These are phyloP conservation scores for Melanotaenia trifasciata DNA, from an alignment of 2,797 vertebrate genomes.

Conservation along the genomic window DNA sequence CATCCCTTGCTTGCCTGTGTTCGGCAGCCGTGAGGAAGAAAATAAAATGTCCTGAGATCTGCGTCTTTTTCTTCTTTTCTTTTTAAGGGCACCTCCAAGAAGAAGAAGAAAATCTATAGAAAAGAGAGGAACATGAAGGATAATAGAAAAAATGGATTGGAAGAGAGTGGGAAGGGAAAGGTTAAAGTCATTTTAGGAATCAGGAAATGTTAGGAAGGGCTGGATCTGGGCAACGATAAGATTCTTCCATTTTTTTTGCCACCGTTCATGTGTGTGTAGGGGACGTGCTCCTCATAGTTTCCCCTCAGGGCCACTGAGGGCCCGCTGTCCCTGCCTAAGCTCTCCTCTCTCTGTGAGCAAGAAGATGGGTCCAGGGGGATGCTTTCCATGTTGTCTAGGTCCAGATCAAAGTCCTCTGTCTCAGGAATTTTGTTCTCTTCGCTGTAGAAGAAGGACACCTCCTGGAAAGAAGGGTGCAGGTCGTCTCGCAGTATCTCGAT, in stretches of 20 bases:
- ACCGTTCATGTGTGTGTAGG: constrained; percentile 99
- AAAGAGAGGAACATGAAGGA: constrained; percentile 58
- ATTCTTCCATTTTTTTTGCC: constrained; percentile 97
- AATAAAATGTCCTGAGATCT: constrained; percentile 92
- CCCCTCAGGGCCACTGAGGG: constrained; percentile 89
- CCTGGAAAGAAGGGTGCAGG: constrained; percentile 91
- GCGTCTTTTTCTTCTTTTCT: constrained; percentile 57
- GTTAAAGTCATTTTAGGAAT: constrained; percentile 59
- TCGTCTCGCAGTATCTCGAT: constrained; percentile 96
- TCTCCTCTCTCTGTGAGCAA: constrained; percentile 89
- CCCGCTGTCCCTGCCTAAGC: constrained; percentile 86
- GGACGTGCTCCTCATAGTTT: constrained; percentile 94
- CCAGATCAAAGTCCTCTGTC: constrained; percentile 94
- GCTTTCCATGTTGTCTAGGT: constrained; percentile 99
- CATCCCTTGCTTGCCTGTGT: constrained; percentile 77
- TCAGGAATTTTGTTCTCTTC: constrained; percentile 97
- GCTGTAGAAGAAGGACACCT: constrained; percentile 97
- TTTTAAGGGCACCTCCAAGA: constrained; percentile 79
- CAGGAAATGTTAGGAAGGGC: constrained; percentile 91
- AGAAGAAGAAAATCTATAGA: constrained; percentile 70
- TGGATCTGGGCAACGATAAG: constrained; percentile 92
- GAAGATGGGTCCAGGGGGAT: constrained; percentile 95
- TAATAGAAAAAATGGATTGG: constrained; percentile 56
- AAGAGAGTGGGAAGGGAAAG: constrained; percentile 49
- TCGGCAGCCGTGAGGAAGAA: constrained; percentile 81